Conservation (phyloP, 2,888 invertebrate genomes). For the Erebia epiphron region DNA sequence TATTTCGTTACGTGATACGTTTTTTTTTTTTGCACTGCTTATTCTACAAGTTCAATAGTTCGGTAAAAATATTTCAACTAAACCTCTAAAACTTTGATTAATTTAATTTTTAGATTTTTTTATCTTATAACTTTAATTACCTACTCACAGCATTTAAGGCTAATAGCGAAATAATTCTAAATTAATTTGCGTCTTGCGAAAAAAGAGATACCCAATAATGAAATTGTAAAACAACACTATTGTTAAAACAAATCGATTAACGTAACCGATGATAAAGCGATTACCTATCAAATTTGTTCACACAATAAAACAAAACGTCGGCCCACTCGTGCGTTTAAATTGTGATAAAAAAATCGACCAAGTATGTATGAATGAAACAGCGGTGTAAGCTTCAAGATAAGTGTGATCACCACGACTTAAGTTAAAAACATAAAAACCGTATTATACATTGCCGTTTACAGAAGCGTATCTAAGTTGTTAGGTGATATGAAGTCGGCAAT, state of each 20-base stretch:
- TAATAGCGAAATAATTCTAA: no score
- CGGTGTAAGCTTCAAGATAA: conserved; percentile 40
- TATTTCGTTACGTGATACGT: no score
- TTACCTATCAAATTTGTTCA: conserved; percentile 50
- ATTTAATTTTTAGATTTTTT: no score
- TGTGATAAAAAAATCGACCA: conserved; percentile 62
- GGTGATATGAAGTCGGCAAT: conserved; percentile 1
- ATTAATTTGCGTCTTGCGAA: no score
- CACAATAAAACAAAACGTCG: conserved; percentile 67
- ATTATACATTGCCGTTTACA: conserved; percentile 19
- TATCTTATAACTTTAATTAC: no score
- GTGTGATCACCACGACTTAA: conserved; percentile 23
- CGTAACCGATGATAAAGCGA: conserved; percentile 37
- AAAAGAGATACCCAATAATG: background rate
- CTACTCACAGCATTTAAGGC: no score
- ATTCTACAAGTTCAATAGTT: no score
- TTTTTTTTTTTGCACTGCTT: no score
- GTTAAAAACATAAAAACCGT: background rate
- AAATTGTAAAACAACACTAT: conserved; percentile 19
- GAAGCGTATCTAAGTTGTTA: background rate
- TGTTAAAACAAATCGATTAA: conserved; percentile 35
- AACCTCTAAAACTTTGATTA: no score
- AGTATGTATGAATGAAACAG: conserved; percentile 73
- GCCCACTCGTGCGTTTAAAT: conserved; percentile 63
- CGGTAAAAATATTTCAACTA: no score